Conservation (phyloP, 2,888 invertebrate species). For the Empis stercorea region DNA sequence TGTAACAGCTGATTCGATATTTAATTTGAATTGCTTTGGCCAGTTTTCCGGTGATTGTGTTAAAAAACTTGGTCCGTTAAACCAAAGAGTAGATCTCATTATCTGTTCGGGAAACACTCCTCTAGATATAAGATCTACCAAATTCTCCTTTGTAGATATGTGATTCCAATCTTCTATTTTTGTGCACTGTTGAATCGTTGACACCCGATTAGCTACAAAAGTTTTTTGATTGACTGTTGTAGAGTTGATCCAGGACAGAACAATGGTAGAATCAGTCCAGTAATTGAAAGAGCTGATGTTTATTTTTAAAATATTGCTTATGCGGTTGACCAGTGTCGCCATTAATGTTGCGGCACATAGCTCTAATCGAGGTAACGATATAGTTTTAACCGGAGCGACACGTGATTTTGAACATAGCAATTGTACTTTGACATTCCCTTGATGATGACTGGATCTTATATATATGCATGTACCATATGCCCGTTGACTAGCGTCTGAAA, state of each 20-base stretch:
- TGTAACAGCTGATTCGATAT: too few species aligned
- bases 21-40: too few species aligned
- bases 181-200: background rate
- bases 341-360: constrained; percentile 3
- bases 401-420: constrained; percentile 8
- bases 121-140: background rate
- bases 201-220: background rate
- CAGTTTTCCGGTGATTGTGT: too few species aligned
- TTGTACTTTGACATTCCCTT: background rate
- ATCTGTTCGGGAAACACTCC: background rate
- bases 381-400: constrained; percentile 7
- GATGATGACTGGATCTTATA: background rate
- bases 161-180: background rate
- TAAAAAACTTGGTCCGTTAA: background rate
- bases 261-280: background rate
- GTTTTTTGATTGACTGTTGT: background rate
- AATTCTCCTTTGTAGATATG: background rate
- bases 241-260: too few species aligned
- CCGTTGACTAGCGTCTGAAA: constrained; percentile 8
- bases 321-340: too few species aligned
- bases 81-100: background rate
- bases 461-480: constrained; percentile 6
- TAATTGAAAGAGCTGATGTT: too few species aligned
- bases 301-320: background rate
- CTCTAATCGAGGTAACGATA: constrained; percentile 4